Percentiles rank a stretch among this genome's conserved stretches.
These are phyloP conservation scores for Corythoichthys haematopterus DNA, from an alignment of 2,113 vertebrate genomes.

Conservation along the genomic window DNA sequence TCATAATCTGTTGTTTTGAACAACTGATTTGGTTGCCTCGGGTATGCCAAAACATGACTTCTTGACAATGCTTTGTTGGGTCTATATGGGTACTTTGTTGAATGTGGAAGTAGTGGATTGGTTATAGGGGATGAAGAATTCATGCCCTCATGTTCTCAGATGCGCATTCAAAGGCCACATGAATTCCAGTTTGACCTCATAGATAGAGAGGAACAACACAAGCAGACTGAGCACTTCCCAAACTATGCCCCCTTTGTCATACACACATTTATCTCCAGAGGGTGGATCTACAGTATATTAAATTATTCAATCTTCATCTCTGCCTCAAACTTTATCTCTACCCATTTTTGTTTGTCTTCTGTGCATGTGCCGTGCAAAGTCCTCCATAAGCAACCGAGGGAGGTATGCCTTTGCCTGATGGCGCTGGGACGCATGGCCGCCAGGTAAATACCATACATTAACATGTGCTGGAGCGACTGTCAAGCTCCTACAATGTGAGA, in stretches of 20 bases:
- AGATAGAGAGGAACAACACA: conserved; percentile 39
- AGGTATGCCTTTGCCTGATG: conserved; percentile 95
- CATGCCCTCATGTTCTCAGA: conserved; percentile 44
- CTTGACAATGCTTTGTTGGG: conserved; percentile 4
- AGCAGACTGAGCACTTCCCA: conserved; percentile 16
- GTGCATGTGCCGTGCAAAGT: conserved; percentile 67
- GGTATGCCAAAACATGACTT: background rate
- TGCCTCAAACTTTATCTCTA: background rate
- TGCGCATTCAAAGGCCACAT: conserved; percentile 29
- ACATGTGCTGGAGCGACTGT: background rate
- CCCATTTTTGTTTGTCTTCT: conserved; percentile 21
- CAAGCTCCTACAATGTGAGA: background rate
- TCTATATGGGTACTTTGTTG: background rate
- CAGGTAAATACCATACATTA: conserved; percentile 73
- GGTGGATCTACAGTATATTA: conserved; percentile 21
- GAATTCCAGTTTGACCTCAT: conserved; percentile 48
- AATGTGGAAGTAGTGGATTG: background rate
- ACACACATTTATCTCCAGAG: conserved; percentile 47
- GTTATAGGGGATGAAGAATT: conserved; percentile 7
- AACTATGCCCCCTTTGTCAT: conserved; percentile 19
- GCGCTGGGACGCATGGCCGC: conserved; percentile 89
- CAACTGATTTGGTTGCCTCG: background rate
- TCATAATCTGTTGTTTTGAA: background rate
- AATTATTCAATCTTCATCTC: conserved; percentile 2
- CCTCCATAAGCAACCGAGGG: conserved; percentile 91